Percentiles rank a stretch among this genome's conserved stretches.
phyloP scores from a whole-genome alignment of 2,113 vertebrate species.

The Zosterops lateralis region DNA sequence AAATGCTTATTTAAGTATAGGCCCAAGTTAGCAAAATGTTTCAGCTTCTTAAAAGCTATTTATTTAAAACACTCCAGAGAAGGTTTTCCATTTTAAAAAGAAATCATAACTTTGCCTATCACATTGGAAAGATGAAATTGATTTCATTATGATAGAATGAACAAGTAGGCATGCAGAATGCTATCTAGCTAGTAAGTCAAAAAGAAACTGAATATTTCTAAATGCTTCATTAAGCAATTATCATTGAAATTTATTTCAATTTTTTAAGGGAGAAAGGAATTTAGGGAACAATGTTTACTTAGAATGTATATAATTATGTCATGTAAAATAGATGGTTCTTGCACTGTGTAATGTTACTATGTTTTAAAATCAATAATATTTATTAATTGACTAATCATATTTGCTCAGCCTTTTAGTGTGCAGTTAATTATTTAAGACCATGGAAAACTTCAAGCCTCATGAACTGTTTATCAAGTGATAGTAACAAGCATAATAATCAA shows the following conservation, averaged over 20 bases:
- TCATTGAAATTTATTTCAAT: not conserved
- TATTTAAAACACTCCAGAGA: not conserved
- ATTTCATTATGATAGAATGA: not conserved
- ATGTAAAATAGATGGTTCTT: not conserved
- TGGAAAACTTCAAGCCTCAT: conserved; percentile 2
- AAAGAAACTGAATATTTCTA: not conserved
- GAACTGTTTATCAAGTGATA: not conserved
- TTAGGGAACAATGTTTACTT: not conserved
- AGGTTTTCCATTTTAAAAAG: not conserved
- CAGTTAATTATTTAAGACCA: not conserved
- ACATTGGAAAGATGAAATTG: not conserved
- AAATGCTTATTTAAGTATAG: not conserved
- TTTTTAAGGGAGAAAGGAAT: not conserved
- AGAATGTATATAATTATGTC: not conserved
- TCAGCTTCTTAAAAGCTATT: not conserved
- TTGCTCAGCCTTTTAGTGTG: not conserved
- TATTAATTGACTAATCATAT: not conserved
- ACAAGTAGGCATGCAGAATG: not conserved
- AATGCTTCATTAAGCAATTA: not conserved
- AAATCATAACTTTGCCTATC: not conserved
- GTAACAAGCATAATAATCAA: not conserved
- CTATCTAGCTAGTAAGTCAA: not conserved
- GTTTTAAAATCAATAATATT: not conserved
- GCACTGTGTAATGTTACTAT: not conserved
- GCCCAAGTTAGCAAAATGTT: not conserved